Percentiles rank a stretch among this genome's conserved stretches.
Conservation (phyloP, 2,888 invertebrate genomes). For the Ferdinandea cuprea region DNA sequence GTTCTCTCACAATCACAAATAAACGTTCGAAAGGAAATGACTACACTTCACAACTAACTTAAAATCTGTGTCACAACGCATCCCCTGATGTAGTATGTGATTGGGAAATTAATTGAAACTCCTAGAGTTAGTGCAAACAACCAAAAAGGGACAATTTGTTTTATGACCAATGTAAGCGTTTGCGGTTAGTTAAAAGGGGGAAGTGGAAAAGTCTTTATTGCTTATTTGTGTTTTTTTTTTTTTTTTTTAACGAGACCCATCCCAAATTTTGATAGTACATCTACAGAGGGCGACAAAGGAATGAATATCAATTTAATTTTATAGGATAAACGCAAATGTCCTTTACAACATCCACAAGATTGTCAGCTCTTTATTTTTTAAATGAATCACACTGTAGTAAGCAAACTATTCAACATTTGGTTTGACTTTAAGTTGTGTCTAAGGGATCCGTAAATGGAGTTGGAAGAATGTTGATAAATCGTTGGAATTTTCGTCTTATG, state of each 20-base stretch:
- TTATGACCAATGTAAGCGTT: conserved; percentile 21
- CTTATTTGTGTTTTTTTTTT: neutral
- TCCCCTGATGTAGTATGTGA: conserved; percentile 24
- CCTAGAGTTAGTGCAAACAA: conserved; percentile 37
- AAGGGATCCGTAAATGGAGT: neutral
- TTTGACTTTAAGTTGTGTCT: conserved; percentile 4
- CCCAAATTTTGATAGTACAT: neutral
- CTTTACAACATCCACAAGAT: conserved; percentile 17
- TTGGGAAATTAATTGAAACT: conserved; percentile 49
- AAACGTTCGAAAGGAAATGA: neutral
- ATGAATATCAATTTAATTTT: conserved; percentile 43
- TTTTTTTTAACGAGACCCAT: neutral
- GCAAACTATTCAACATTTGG: conserved; percentile 7
- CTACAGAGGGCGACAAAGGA: neutral
- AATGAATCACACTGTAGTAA: too few relatives aligned
- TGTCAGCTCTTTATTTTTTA: conserved; percentile 14
- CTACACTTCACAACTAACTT: neutral
- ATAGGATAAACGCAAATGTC: conserved; percentile 25
- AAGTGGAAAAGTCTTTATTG: conserved; percentile 13
- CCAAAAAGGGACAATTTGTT: conserved; percentile 32
- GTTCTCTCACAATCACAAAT: conserved; percentile 12
- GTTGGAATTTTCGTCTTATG: neutral
- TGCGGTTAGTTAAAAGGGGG: neutral
- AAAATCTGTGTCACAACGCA: conserved; percentile 34
- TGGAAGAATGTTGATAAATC: neutral